A percentile compares a stretch with the other conserved stretches of the same genome.
Evolutionary conservation across 2,797 vertebrate species (phyloP).

Genomic region (Myotis daubentonii): DNA sequence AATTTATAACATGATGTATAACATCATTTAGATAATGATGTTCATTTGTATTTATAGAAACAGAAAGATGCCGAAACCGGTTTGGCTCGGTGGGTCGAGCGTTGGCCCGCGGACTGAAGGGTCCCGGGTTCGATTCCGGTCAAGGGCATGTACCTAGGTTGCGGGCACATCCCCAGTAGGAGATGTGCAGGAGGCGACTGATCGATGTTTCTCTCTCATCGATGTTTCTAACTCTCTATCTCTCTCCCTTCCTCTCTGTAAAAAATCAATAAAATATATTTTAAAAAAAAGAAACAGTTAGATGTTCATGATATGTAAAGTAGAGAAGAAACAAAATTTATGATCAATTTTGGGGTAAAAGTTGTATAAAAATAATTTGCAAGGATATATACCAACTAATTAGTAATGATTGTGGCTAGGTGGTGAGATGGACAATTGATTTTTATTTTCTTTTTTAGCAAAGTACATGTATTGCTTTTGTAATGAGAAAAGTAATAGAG

Average conservation of each 20-base stretch:
- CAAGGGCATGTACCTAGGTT: too few species aligned
- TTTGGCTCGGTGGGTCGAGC: too few species aligned
- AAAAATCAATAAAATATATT: too few species aligned
- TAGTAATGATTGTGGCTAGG: neutral
- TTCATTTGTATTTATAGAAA: neutral
- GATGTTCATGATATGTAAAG: neutral
- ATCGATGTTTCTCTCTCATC: too few species aligned
- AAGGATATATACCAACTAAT: neutral
- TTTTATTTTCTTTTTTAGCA: conserved; percentile 7
- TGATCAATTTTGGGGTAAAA: neutral
- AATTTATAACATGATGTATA: neutral
- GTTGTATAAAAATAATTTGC: neutral
- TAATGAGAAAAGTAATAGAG: conserved; percentile 1
- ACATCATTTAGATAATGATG: neutral
- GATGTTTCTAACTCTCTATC: too few species aligned
- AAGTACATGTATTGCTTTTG: neutral
- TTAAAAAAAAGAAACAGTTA: neutral
- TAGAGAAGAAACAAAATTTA: neutral
- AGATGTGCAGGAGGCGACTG: too few species aligned
- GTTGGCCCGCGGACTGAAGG: too few species aligned
- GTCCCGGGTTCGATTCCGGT: too few species aligned
- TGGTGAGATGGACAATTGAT: neutral
- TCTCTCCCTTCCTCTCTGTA: too few species aligned
- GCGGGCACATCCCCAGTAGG: too few species aligned
- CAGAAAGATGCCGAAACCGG: neutral